These are phyloP conservation scores for Emys orbicularis DNA, from an alignment of 2,797 vertebrate species.

Conservation along the genomic window DNA sequence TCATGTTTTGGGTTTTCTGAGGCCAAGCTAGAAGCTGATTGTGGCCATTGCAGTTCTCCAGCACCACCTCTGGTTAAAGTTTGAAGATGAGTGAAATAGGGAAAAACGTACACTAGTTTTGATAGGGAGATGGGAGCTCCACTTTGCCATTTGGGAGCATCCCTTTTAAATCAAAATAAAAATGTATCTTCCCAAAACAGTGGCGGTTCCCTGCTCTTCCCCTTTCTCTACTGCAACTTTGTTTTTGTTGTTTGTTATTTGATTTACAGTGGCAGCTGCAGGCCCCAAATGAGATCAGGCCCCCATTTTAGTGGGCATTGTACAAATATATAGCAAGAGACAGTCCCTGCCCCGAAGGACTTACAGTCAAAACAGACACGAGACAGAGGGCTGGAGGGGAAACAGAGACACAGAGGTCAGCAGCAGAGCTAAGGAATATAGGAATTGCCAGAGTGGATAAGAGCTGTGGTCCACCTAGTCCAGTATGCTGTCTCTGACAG, in stretches of 20 bases:
- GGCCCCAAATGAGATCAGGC: not conserved
- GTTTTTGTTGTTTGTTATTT: not conserved
- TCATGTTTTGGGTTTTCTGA: not conserved
- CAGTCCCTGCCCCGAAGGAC: accelerated
- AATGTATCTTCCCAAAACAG: not conserved
- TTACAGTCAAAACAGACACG: accelerated
- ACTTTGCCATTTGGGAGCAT: not conserved
- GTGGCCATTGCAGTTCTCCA: not conserved
- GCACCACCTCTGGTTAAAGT: not conserved
- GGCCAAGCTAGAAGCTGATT: not conserved
- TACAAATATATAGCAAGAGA: not conserved
- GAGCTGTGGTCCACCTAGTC: not conserved
- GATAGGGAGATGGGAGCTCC: not conserved
- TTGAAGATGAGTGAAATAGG: not conserved
- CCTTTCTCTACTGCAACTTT: not conserved
- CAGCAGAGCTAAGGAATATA: not conserved
- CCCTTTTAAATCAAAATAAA: not conserved
- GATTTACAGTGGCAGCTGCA: not conserved
- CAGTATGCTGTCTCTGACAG: too few species aligned
- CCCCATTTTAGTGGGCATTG: not conserved
- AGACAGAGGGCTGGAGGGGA: not conserved
- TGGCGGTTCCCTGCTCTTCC: not conserved
- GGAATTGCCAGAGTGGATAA: not conserved
- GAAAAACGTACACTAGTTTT: not conserved
- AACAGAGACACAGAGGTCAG: not conserved